Evolutionary conservation across 2,113 vertebrate species (phyloP), one percentile per base, ranked within the genome.

Genomic region (Malurus alboscapulatus): DNA sequence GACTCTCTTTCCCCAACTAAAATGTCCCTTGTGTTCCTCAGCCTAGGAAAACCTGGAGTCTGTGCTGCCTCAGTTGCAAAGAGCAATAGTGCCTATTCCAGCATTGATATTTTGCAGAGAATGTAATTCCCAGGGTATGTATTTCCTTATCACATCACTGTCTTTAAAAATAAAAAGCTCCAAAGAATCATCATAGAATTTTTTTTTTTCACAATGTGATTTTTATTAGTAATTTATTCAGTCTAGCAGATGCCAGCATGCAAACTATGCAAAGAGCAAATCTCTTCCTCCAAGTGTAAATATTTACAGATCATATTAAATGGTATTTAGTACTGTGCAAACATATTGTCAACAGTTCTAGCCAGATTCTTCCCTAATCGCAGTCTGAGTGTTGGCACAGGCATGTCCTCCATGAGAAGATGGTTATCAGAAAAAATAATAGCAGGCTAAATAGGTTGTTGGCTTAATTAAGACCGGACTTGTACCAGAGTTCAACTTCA

Each of bases 251-350:
- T 94, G 91, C 71, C 92, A 95, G 59, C 77, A 62, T 85, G 74
- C 74, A 92, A 89, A 89, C 81, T 61, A 87, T 44, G 81, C 84
- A 76, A 91, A 93, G 73, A 92, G 47, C 81, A 92, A 95, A 91
- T 89, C 58, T 92, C 91, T 89, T 94, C 74, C 89, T 91, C 81
- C 24, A 45, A 92, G 74, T 62, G 54, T 88, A 94, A 96, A 95
- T 91, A 95, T 96, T 96, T 95, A 87, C 88, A 68, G 94, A 94
- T 82, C 69, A 87, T 76, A 92, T 76, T 93, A 77, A 72, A 34
- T 87, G 84, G 87, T 69, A 93, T 93, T 96, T 94, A 95, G 71
- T 87, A 76, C 80, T 91, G 74, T 82, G 87, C 91, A 94, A 96
- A 92, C 87, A 95, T 84, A 81, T 61, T 92, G 92, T 79, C 86